Conservation (phyloP, 1,140 invertebrate genomes). For the Neodiprion virginianus region DNA sequence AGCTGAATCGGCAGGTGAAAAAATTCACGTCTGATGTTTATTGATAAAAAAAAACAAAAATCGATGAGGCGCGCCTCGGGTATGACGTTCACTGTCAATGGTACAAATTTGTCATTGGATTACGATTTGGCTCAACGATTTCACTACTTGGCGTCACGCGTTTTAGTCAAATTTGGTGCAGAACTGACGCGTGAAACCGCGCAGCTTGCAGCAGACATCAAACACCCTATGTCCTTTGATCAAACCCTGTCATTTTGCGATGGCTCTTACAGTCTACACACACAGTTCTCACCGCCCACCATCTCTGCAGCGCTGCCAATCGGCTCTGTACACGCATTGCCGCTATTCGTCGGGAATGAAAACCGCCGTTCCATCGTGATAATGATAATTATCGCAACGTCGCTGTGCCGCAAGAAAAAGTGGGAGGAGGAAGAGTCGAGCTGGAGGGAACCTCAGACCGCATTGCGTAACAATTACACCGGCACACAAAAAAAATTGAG, state of each 20-base stretch:
- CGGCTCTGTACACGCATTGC: not conserved
- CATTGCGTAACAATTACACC: too few relatives aligned
- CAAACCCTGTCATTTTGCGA: conserved; percentile 47
- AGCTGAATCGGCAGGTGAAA: not conserved
- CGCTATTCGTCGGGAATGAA: conserved; percentile 23
- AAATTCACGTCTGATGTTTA: not conserved
- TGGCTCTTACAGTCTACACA: conserved; percentile 44
- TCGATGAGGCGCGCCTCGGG: not conserved
- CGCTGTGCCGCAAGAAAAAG: not conserved
- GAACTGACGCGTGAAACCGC: conserved; percentile 33
- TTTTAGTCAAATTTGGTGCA: not conserved
- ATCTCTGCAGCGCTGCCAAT: conserved; percentile 18
- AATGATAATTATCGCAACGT: not conserved
- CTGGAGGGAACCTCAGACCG: too few relatives aligned
- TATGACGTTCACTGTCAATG: not conserved
- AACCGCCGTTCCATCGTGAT: conserved; percentile 39
- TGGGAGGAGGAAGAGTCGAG: not conserved
- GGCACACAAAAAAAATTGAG: too few relatives aligned
- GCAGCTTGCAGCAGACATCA: conserved; percentile 50
- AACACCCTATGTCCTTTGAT: conserved; percentile 51
- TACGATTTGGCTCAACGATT: too few relatives aligned
- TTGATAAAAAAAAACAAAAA: too few relatives aligned
- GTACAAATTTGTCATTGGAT: too few relatives aligned
- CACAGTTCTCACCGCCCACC: conserved; percentile 27
- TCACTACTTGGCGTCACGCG: too few relatives aligned